Conservation (phyloP, 1,140 invertebrate genomes). For the Dreissena polymorpha region DNA sequence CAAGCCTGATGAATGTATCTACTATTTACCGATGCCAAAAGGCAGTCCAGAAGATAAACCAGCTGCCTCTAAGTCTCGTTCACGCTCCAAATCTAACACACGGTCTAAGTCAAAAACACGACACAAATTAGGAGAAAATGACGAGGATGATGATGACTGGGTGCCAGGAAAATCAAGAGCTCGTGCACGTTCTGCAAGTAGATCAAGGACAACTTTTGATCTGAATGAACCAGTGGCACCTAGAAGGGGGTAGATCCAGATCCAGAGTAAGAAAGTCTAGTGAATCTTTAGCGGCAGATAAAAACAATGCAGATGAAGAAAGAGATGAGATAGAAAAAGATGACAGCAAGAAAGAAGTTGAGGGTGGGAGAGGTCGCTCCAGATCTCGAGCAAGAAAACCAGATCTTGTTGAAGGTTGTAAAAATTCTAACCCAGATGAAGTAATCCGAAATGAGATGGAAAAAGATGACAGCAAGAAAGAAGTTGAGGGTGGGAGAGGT, state of each 20-base stretch:
- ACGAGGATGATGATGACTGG: constrained; percentile 50
- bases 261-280: constrained; percentile 9
- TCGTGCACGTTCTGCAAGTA: constrained; percentile 1
- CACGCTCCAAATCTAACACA: constrained; percentile 42
- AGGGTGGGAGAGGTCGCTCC: background rate
- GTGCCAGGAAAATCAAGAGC: constrained; percentile 5
- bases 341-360: background rate
- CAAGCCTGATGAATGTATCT: constrained; percentile 35
- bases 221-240: background rate
- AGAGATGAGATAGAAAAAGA: background rate
- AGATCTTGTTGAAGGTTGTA: background rate
- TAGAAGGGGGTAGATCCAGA: constrained; percentile 17
- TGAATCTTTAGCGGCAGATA: background rate
- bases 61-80: background rate
- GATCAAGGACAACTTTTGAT: background rate
- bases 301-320: constrained; percentile 4
- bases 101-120: constrained; percentile 35
- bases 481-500: constrained; percentile 1
- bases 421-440: background rate
- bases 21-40: constrained; percentile 46
- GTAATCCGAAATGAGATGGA: background rate
- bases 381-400: background rate
- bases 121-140: no score
- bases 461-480: constrained; percentile 2
- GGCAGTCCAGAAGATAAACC: constrained; percentile 27